These are phyloP conservation scores for Oceanodroma leucorhoa DNA, from an alignment of 2,797 vertebrate genomes.

Conservation along the genomic window DNA sequence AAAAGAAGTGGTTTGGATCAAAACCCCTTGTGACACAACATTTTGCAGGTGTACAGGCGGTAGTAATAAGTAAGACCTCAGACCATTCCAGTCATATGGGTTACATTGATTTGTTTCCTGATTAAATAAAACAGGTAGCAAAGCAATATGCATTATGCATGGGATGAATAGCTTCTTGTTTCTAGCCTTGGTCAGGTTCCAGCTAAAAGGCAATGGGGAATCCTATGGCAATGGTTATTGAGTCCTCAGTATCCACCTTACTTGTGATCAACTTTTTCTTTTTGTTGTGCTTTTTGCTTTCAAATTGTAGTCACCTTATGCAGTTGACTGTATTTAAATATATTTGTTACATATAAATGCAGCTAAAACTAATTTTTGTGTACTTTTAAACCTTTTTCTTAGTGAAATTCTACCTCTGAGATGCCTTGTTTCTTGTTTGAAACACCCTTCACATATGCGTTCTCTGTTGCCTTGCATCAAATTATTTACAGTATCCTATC, in stretches of 20 bases:
- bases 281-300: background rate
- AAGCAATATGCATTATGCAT: background rate
- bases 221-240: background rate
- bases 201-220: background rate
- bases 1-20: background rate
- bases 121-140: background rate
- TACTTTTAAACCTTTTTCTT: background rate
- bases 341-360: background rate
- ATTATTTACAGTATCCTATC: background rate
- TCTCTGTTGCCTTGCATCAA: background rate
- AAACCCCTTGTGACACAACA: background rate
- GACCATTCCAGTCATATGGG: background rate
- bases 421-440: background rate
- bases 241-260: background rate
- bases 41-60: background rate
- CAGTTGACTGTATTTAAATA: background rate
- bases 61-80: background rate
- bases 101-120: background rate
- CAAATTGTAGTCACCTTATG: background rate
- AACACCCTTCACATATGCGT: background rate
- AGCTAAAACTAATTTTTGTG: background rate
- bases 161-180: background rate
- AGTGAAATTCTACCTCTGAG: background rate
- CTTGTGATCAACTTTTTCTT: background rate
- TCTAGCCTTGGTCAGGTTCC: background rate